Evolutionary conservation across 1,140 invertebrate genomes (phyloP), one percentile per base, ranked within the genome.

Genomic region (Ceratina japonica): DNA sequence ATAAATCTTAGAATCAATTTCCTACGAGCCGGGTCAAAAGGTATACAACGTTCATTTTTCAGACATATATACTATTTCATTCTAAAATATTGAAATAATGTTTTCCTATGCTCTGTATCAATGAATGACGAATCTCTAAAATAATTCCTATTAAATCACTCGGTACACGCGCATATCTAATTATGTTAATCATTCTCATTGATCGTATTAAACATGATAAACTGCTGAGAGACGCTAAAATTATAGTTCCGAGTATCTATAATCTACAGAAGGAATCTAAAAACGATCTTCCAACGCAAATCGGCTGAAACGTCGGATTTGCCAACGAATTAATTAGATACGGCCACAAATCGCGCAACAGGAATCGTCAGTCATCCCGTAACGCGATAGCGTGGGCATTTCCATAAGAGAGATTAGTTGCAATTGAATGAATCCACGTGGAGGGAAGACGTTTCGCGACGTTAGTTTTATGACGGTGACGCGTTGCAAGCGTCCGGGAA

Each of bases 401-500:
- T 54, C 66, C 51, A 69, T 54, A 52, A 52, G 24, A 49, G 51
- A 54, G 51, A 54, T 69, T 31, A 69, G 24, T 51, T 8, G 15
- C 65, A 3, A 66, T 66, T 24, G 20, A 24, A 24, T 22, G 3
- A 22, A 24, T 22, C 12, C 10, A 3, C 20, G n/a, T 22, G n/a
- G 37, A 44, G 10, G 37, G 10, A 44, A 44, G 37, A 44, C 37
- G 37, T 44, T 44, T 44, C 37, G 37, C 37, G 37, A 44, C 5
- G 37, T 44, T 44, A 44, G 37, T 44, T 44, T 44, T 44, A 44
- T 10, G 37, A 44, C 7, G 15, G 20, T 20, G 44, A 80, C 61
- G 31, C 54, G 52, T 82, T 31, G 64, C 80, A 51, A 37, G 54
- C n/a, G 5, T 58, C n/a, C 65, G 22, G 61, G 56, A 4, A 65